Base-by-base conservation (phyloP, 2,113 vertebrate genomes). In the Aplodontia rufa region DNA sequence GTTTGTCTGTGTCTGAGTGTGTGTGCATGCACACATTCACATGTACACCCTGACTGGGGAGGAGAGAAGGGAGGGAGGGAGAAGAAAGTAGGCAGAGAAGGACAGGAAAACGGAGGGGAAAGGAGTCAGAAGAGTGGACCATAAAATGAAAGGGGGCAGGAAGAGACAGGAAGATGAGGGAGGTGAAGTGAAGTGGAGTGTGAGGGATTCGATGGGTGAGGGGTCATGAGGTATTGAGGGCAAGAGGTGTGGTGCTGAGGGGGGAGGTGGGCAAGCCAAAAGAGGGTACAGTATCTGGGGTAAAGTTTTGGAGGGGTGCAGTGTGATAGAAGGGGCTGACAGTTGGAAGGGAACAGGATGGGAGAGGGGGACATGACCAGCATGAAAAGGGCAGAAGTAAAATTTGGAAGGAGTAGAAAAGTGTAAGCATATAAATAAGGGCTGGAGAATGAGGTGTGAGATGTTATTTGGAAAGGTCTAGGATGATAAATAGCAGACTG, bases 61-160 rank as follows among this genome's bases (percentile, higher is more conserved):
- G 74, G 49, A 87, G 83, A 86, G 49, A 74, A 71, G 40, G 1
- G 26, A 86, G 68, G 47, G 47, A 89, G 49, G 72, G 97, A 94
- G 47, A 6, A 96, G 93, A 94, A 90, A 95, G 58, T 16, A 16
- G n/a, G 58, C 51, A 90, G 79, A 96, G 26, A 75, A 30, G 83
- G 60, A 84, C 96, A 94, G 69, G 60, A 96, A 51, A 91, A 16
- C 1, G 37, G 97, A 53, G 96, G 91, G 79, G 87, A 91, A 96
- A 96, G 97, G 88, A 88, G 93, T 97, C 71, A 4, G 11, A 96
- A 97, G 95, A 97, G 97, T 95, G 85, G 96, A 94, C 97, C 90
- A 97, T 96, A 97, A 97, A 96, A 96, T 96, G 97, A 97, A 97
- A 96, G 84, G 0, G 91, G 95, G 90, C 55, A 16, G 20, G 60